These are phyloP conservation scores for Nomada fucata DNA, from an alignment of 2,888 invertebrate genomes.

Conservation along the genomic window DNA sequence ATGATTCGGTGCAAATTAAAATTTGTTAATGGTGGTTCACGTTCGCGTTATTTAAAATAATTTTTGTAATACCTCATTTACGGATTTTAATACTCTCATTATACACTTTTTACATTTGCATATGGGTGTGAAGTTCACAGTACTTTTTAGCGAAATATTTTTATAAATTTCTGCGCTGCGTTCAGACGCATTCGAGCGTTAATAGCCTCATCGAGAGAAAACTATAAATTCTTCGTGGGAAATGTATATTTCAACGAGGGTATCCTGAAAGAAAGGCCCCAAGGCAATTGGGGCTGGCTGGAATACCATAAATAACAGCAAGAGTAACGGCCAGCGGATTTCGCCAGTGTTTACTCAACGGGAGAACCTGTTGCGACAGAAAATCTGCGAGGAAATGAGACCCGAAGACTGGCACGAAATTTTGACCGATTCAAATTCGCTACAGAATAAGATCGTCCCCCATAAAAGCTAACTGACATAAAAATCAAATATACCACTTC, in stretches of 20 bases:
- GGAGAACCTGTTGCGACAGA: conserved; percentile 19
- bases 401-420: background rate
- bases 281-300: background rate
- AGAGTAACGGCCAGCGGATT: conserved; percentile 2
- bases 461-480: too few species aligned
- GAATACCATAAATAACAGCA: conserved; percentile 22
- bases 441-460: background rate
- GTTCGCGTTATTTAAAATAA: too few species aligned
- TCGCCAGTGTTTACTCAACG: conserved; percentile 1
- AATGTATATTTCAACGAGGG: background rate
- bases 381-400: background rate
- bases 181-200: background rate
- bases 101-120: too few species aligned
- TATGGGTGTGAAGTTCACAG: background rate
- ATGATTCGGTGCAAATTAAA: too few species aligned
- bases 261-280: conserved; percentile 12
- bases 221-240: background rate
- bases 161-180: background rate
- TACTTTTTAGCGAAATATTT: background rate
- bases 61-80: too few species aligned
- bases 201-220: background rate
- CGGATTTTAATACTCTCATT: too few species aligned
- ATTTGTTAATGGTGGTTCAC: too few species aligned
- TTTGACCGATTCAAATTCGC: too few species aligned
- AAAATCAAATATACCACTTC: too few species aligned